A percentile compares a stretch with the other conserved stretches of the same genome.
Evolutionary conservation across 2,888 invertebrate genomes (phyloP).

Genomic region (Barypeithes pellucidus): DNA sequence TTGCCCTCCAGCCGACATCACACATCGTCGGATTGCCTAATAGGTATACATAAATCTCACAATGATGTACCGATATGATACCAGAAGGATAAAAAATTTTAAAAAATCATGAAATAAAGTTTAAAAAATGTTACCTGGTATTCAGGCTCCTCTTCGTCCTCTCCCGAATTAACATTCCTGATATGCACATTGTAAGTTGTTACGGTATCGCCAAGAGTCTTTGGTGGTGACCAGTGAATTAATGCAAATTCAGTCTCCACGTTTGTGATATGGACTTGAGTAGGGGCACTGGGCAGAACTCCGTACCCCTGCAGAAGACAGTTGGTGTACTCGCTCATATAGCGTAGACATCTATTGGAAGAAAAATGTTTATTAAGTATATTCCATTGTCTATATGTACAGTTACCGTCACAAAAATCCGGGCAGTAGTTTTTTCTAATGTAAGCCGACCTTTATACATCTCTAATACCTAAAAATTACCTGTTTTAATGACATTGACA

Average conservation of each 20-base stretch:
- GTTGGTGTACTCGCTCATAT: constrained; percentile 86
- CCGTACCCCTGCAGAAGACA: constrained; percentile 90
- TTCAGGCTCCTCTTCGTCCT: constrained; percentile 66
- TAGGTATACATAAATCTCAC: too few species aligned
- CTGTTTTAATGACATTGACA: too few species aligned
- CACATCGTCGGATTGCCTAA: too few species aligned
- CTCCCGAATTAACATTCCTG: constrained; percentile 63
- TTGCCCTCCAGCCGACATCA: too few species aligned
- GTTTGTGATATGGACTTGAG: constrained; percentile 80
- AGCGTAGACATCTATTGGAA: constrained; percentile 80
- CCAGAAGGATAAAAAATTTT: too few species aligned
- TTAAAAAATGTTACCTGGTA: constrained; percentile 61
- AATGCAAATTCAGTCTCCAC: constrained; percentile 85
- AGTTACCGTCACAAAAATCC: too few species aligned
- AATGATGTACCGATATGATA: too few species aligned
- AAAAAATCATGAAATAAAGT: too few species aligned
- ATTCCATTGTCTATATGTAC: too few species aligned
- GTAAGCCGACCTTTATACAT: too few species aligned
- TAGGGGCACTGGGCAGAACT: constrained; percentile 84
- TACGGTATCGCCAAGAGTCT: constrained; percentile 81
- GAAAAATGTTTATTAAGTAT: constrained; percentile 53
- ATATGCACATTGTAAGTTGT: constrained; percentile 71
- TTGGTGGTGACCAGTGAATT: constrained; percentile 84
- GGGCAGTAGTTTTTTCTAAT: too few species aligned
- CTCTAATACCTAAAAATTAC: too few species aligned